phyloP scores from a whole-genome alignment of 2,888 invertebrate genomes.

The Mythimna ferrago region DNA sequence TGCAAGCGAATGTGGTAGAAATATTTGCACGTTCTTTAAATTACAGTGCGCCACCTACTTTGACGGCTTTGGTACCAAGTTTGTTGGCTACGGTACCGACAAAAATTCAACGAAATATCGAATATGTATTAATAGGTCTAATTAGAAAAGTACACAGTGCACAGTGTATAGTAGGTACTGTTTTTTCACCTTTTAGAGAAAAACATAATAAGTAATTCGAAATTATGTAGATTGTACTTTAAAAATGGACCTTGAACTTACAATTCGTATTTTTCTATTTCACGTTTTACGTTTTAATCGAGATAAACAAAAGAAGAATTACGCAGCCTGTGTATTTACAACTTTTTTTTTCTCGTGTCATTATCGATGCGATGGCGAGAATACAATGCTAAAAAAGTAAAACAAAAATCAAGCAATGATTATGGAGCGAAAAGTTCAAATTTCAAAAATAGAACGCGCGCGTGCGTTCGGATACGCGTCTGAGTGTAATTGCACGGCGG shows the following conservation, averaged over 20 bases:
- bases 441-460: constrained; percentile 79
- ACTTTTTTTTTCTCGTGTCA: background rate
- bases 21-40: constrained; percentile 41
- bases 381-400: constrained; percentile 48
- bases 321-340: constrained; percentile 34
- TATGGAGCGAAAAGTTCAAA: constrained; percentile 71
- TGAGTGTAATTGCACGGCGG: constrained; percentile 72
- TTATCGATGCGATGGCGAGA: constrained; percentile 28
- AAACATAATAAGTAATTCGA: background rate
- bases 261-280: constrained; percentile 28
- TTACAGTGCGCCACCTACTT: constrained; percentile 1
- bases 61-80: background rate
- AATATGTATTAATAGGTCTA: no score
- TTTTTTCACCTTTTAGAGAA: background rate
- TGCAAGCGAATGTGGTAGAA: constrained; percentile 26
- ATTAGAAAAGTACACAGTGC: no score
- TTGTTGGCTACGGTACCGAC: no score
- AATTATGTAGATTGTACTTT: no score
- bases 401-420: constrained; percentile 65
- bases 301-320: constrained; percentile 22
- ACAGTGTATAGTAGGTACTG: no score
- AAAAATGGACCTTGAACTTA: no score
- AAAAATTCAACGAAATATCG: background rate
- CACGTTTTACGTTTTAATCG: constrained; percentile 31
- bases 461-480: constrained; percentile 68